phyloP scores from a whole-genome alignment of 2,888 invertebrate species.

The Dryobota labecula region DNA sequence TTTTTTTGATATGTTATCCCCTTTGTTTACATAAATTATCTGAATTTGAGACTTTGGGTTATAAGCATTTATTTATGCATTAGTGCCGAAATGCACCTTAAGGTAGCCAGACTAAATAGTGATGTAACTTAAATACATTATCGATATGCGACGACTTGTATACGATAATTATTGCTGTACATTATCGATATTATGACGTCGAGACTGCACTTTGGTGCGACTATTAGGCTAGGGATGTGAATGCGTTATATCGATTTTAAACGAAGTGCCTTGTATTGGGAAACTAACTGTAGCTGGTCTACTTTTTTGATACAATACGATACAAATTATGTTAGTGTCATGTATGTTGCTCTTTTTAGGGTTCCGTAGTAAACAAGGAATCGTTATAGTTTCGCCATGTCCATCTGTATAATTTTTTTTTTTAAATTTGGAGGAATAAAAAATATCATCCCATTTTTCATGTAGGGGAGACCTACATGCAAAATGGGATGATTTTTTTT shows the following conservation, averaged over 20 bases:
- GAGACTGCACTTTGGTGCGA: conserved; percentile 85
- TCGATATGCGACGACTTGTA: conserved; percentile 71
- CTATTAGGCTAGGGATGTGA: conserved; percentile 79
- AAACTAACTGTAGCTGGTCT: neutral
- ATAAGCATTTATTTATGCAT: conserved; percentile 36
- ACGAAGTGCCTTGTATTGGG: neutral
- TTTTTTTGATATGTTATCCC: too few relatives aligned
- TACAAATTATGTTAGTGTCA: neutral
- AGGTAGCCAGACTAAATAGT: conserved; percentile 64
- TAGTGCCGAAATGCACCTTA: conserved; percentile 35
- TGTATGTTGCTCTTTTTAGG: neutral
- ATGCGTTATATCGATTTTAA: conserved; percentile 41
- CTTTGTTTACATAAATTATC: too few relatives aligned
- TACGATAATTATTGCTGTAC: conserved; percentile 84
- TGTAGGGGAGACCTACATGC: too few relatives aligned
- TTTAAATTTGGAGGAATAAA: too few relatives aligned
- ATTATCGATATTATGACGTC: conserved; percentile 86
- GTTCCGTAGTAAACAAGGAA: too few relatives aligned
- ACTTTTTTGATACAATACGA: neutral
- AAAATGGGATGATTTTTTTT: too few relatives aligned
- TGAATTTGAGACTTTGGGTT: too few relatives aligned
- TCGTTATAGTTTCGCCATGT: too few relatives aligned
- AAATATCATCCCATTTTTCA: too few relatives aligned
- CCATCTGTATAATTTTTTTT: too few relatives aligned
- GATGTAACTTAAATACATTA: conserved; percentile 72